Evolutionary conservation across 2,113 vertebrate genomes (phyloP).

Genomic region (Dipodomys ordii): DNA sequence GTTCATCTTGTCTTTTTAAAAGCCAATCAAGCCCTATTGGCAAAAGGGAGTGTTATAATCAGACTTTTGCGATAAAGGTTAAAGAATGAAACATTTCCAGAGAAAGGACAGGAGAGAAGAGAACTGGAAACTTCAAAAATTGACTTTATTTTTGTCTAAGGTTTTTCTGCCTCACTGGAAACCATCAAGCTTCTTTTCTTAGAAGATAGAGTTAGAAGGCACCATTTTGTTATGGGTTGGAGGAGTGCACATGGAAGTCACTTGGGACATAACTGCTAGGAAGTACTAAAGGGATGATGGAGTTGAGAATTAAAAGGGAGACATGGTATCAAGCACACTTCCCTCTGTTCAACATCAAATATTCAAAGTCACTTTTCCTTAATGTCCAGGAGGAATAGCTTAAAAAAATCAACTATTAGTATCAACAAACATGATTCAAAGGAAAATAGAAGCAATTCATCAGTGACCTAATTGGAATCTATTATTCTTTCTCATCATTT

Average conservation of each 20-base stretch:
- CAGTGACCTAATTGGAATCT: neutral
- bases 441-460: neutral
- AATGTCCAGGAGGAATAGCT: neutral
- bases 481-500: neutral
- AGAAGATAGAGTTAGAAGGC: neutral
- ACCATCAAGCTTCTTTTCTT: neutral
- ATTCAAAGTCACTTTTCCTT: neutral
- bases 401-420: neutral
- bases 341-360: fast-evolving
- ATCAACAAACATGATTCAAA: neutral
- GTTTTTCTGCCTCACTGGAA: neutral
- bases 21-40: neutral
- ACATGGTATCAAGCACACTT: neutral
- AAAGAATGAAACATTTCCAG: neutral
- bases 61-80: neutral
- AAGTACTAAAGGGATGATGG: too few species aligned
- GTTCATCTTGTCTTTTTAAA: conserved; percentile 5
- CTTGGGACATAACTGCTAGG: neutral
- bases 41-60: neutral
- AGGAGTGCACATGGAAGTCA: neutral
- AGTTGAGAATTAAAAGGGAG: neutral
- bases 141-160: neutral
- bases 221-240: neutral
- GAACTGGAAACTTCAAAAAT: neutral
- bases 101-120: neutral